Evolutionary conservation across 2,888 invertebrate species (phyloP), one percentile per base, ranked within the genome.

Genomic region (Sicus ferrugineus): DNA sequence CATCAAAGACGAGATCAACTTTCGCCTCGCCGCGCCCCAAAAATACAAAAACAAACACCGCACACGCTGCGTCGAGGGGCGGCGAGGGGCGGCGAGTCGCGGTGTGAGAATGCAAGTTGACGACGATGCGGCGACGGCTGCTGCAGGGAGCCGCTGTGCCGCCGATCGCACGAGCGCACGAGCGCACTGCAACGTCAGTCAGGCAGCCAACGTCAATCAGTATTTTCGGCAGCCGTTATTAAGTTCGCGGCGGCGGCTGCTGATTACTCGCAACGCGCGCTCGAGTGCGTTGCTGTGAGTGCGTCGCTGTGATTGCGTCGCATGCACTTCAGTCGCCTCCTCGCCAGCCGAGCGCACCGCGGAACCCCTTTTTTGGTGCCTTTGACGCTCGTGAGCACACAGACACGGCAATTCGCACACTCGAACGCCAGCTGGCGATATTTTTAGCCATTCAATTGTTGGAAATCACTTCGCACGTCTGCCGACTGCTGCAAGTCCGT

Each of bases 401-500:
- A 9, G 19, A 5, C 52, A 52, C n/a, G 52, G 2, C 52, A 48
- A 19, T 9, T n/a, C 52, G 21, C 11, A 3, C 52, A 21, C n/a
- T 28, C 56, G n/a, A 19, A 56, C 28, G 56, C 26, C 30, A n/a
- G 16, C 30, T 23, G n/a, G 42, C 42, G 42, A 9, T 42, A 34
- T 9, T 42, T 42, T 42, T 14, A 42, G 42, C 42, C 42, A 42
- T 42, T 26, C 23, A 56, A 56, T 30, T 56, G 56, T 23, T 56
- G 56, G n/a, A 56, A 56, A 56, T 56, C 56, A 56, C 56, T 56
- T 56, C 56, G 28, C 56, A 56, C 56, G n/a, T 56, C 28, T 28
- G 30, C 56, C 56, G 28, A 56, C 26, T 56, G 56, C 28, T 56
- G n/a, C 42, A n/a, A 16, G 42, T 42, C 42, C 42, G 9, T 42